Base-by-base conservation (phyloP, 1,140 invertebrate species). In the Pseudobourletiella spinata region DNA sequence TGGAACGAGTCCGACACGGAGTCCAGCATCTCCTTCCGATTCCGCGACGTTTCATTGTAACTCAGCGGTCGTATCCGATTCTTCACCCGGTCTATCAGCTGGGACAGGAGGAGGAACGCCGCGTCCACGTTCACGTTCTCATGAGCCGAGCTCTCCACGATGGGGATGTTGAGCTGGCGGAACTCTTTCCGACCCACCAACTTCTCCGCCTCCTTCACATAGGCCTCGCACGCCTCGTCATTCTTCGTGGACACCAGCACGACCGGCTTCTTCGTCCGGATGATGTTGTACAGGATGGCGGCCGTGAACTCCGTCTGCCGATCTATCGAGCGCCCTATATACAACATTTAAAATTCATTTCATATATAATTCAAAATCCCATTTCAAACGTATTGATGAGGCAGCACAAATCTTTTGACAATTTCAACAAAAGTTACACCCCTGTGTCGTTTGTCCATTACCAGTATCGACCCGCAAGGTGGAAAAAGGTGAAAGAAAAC, bases 41-140 rank as follows among this genome's bases (percentile, higher is more conserved):
- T 82, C 66, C 87, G 81, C 26, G 90, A 82, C 1, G 94, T 91
- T 72, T 98, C 95, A 28, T 81, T 78, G 73, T 91, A 98, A 11
- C 91, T 85, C 18, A 89, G 79, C 57, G 94, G 83, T 73, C 87
- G 85, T 72, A 79, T 81, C 26, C 84, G 79, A 32, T 80, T 78
- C 73, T 83, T 84, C 20, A 81, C 82, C 68, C 83, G 81, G 74
- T 98, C 94, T 62, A 96, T 86, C 75, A 95, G 83, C 76, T 97
- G 92, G 24, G 92, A 93, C 29, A 97, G 75, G 48, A 91, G 80
- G 72, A 97, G 82, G 76, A 98, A 98, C 8, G 94, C 90, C 64
- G 89, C 77, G 73, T 98, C 95, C 18, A 97, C 88, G 76, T 98
- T 99, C 50, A 98, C 91, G 75, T 95, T 97, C 72, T 96, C 89